phyloP scores from a whole-genome alignment of 2,888 invertebrate genomes.

The Meliscaeva auricollis region DNA sequence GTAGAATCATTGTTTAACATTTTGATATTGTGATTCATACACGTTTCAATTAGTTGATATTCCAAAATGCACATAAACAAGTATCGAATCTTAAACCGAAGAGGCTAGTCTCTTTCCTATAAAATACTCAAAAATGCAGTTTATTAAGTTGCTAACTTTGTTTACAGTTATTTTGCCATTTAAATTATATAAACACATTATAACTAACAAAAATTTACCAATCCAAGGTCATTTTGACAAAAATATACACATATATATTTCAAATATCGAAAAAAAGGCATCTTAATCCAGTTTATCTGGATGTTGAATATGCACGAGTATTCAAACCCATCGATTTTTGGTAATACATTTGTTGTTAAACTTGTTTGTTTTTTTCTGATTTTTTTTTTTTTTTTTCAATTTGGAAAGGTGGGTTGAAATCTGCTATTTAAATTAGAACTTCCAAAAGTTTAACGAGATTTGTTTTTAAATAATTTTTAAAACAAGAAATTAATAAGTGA shows the following conservation, averaged over 20 bases:
- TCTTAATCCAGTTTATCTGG: slow-evolving; percentile 32
- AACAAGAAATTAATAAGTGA: not conserved
- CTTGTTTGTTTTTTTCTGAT: no score
- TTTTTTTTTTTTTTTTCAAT: not conserved
- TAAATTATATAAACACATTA: not conserved
- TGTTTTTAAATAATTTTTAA: not conserved
- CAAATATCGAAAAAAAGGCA: not conserved
- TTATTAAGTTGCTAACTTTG: not conserved
- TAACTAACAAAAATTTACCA: not conserved
- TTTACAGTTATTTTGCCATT: slow-evolving; percentile 12
- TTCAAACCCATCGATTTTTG: not conserved
- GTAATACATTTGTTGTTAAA: not conserved
- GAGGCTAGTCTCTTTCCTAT: not conserved
- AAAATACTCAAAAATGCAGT: not conserved
- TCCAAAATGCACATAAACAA: not conserved
- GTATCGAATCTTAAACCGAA: not conserved
- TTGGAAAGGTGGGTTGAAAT: not conserved
- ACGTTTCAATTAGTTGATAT: not conserved
- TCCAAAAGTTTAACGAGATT: not conserved
- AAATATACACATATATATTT: not conserved
- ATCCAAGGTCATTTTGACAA: slow-evolving; percentile 11
- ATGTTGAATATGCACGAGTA: not conserved
- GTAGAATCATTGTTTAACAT: no score
- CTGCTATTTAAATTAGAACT: slow-evolving; percentile 7
- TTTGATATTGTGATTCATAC: not conserved